Evolutionary conservation across 1,140 invertebrate genomes (phyloP).

Genomic region (Brachionus rubens): DNA sequence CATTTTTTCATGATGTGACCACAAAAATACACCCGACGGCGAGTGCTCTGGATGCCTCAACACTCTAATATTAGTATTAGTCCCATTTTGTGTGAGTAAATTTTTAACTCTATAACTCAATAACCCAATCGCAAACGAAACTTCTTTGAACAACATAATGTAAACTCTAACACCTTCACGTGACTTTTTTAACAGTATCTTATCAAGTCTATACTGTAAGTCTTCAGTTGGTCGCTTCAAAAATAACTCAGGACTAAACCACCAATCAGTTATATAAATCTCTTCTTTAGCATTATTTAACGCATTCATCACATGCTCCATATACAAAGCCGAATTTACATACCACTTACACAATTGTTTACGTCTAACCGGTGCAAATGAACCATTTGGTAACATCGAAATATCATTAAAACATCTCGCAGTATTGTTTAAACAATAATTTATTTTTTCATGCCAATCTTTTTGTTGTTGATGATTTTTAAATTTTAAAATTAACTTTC

Average conservation of each 20-base stretch:
- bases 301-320: slow-evolving; percentile 81
- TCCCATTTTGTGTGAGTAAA: slow-evolving; percentile 62
- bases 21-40: slow-evolving; percentile 74
- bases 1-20: slow-evolving; percentile 97
- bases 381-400: neutral
- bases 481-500: slow-evolving; percentile 23
- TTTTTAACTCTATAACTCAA: slow-evolving; percentile 92
- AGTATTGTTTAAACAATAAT: neutral
- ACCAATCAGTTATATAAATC: slow-evolving; percentile 95
- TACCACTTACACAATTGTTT: slow-evolving; percentile 31
- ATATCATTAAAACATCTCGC: slow-evolving; percentile 11
- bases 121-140: slow-evolving; percentile 88
- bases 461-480: slow-evolving; percentile 13
- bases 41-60: slow-evolving; percentile 93
- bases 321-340: slow-evolving; percentile 80
- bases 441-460: slow-evolving; percentile 30
- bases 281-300: slow-evolving; percentile 83
- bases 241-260: slow-evolving; percentile 86
- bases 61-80: slow-evolving; percentile 64
- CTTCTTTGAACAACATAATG: slow-evolving; percentile 91
- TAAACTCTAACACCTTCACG: slow-evolving; percentile 86
- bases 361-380: slow-evolving; percentile 19
- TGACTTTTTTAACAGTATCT: slow-evolving; percentile 79
- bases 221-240: slow-evolving; percentile 79
- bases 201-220: slow-evolving; percentile 80